Conservation (phyloP, 2,888 invertebrate genomes). For the Didymodactylos carnosus region DNA sequence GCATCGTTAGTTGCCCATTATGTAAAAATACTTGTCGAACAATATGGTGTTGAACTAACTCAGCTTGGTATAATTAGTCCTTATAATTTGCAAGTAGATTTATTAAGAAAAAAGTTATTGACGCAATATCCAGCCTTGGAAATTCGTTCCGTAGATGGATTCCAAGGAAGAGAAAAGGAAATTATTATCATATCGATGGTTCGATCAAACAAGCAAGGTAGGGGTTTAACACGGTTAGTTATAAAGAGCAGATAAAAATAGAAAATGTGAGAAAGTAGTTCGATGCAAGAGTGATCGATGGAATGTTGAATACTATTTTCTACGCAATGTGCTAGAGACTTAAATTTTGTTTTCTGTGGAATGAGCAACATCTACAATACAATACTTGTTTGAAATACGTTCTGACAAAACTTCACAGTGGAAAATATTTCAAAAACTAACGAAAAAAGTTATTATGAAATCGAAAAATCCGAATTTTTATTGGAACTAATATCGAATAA, state of each 20-base stretch:
- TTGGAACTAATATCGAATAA: too few relatives aligned
- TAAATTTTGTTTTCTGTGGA: too few relatives aligned
- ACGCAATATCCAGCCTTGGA: conserved; percentile 31
- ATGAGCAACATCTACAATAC: too few relatives aligned
- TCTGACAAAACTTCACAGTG: too few relatives aligned
- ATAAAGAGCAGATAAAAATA: neutral
- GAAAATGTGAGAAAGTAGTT: neutral
- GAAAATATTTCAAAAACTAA: too few relatives aligned
- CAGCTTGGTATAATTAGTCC: conserved; percentile 42
- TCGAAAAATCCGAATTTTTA: too few relatives aligned
- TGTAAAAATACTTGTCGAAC: conserved; percentile 20
- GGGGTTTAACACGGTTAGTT: conserved; percentile 18
- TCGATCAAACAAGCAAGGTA: too few relatives aligned
- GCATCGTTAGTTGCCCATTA: conserved; percentile 4
- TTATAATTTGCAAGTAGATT: conserved; percentile 40
- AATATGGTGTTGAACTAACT: conserved; percentile 32
- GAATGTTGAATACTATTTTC: too few relatives aligned
- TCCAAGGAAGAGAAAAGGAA: conserved; percentile 44
- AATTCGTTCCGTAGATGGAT: conserved; percentile 43
- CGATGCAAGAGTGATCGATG: too few relatives aligned
- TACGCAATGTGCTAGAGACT: too few relatives aligned
- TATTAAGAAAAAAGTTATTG: conserved; percentile 34
- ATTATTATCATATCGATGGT: conserved; percentile 42
- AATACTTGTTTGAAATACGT: too few relatives aligned
- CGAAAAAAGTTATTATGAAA: too few relatives aligned